Conservation (phyloP, 1,140 invertebrate species). For the Laodelphax striatellus region DNA sequence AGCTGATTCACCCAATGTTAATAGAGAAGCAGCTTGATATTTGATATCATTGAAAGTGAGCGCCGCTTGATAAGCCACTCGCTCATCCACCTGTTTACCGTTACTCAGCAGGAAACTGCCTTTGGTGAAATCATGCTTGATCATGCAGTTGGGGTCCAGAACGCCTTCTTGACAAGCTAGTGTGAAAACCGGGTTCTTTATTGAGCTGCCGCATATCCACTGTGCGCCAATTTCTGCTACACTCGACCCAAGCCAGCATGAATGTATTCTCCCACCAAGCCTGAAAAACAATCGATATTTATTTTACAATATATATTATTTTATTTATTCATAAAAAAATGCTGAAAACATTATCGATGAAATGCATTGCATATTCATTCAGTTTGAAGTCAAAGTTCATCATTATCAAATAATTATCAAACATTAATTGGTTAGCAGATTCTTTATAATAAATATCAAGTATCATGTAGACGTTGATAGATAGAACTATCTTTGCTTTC, state of each 20-base stretch:
- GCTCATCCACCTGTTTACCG: constrained; percentile 45
- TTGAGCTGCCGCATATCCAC: constrained; percentile 49
- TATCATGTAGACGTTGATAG: too few relatives aligned
- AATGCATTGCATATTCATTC: too few relatives aligned
- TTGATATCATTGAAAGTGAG: constrained; percentile 50
- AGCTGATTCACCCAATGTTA: neutral
- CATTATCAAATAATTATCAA: too few relatives aligned
- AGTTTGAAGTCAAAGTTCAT: too few relatives aligned
- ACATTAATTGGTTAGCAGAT: too few relatives aligned
- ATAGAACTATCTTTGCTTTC: too few relatives aligned
- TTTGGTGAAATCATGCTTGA: constrained; percentile 34
- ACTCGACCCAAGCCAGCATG: constrained; percentile 55
- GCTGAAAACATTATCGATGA: too few relatives aligned
- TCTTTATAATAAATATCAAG: too few relatives aligned
- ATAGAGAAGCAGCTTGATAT: constrained; percentile 38
- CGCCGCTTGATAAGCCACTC: constrained; percentile 45
- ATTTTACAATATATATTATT: too few relatives aligned
- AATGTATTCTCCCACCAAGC: constrained; percentile 61
- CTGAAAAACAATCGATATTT: constrained; percentile 27
- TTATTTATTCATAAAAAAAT: too few relatives aligned
- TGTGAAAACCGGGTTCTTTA: constrained; percentile 49
- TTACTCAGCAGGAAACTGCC: constrained; percentile 51
- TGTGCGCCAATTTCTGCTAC: constrained; percentile 59
- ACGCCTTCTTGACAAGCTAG: constrained; percentile 50
- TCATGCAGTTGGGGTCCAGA: constrained; percentile 33